phyloP scores from a whole-genome alignment of 1,140 invertebrate species.

The Drosophila cardini region DNA sequence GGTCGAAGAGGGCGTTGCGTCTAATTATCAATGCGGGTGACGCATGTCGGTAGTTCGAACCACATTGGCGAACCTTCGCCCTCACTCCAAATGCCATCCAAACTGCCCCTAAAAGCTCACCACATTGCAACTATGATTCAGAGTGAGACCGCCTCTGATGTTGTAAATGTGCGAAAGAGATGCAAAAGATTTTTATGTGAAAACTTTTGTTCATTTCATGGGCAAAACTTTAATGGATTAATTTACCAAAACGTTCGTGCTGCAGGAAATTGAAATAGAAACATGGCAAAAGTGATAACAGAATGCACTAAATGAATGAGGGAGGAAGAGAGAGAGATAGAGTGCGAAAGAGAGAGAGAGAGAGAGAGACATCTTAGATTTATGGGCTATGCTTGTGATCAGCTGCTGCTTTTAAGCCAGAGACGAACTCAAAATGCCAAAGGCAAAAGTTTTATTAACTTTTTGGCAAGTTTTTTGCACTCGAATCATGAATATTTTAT shows the following conservation, averaged over 20 bases:
- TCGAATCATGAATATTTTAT: slow-evolving; percentile 72
- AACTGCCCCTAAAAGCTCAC: background rate
- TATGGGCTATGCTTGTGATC: slow-evolving; percentile 55
- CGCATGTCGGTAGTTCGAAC: slow-evolving; percentile 55
- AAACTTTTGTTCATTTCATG: slow-evolving; percentile 79
- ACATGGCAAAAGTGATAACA: slow-evolving; percentile 30
- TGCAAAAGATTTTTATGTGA: slow-evolving; percentile 68
- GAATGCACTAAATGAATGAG: slow-evolving; percentile 1
- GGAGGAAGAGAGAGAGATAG: slow-evolving; percentile 38
- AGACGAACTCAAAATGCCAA: slow-evolving; percentile 41
- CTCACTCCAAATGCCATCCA: background rate
- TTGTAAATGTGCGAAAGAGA: slow-evolving; percentile 7
- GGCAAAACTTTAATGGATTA: slow-evolving; percentile 80
- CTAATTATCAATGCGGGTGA: slow-evolving; percentile 74
- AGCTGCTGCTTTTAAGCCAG: slow-evolving; percentile 47
- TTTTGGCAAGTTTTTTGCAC: slow-evolving; percentile 58
- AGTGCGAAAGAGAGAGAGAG: slow-evolving; percentile 38
- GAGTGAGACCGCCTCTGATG: background rate
- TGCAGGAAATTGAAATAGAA: slow-evolving; percentile 75
- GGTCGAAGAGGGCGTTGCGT: slow-evolving; percentile 38
- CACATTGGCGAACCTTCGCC: background rate
- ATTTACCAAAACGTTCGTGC: slow-evolving; percentile 74
- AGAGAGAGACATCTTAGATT: slow-evolving; percentile 30
- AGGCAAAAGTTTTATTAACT: slow-evolving; percentile 67
- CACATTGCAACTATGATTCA: slow-evolving; percentile 3